Conservation (phyloP, 2,113 vertebrate genomes). For the Lucifuga dentata region DNA sequence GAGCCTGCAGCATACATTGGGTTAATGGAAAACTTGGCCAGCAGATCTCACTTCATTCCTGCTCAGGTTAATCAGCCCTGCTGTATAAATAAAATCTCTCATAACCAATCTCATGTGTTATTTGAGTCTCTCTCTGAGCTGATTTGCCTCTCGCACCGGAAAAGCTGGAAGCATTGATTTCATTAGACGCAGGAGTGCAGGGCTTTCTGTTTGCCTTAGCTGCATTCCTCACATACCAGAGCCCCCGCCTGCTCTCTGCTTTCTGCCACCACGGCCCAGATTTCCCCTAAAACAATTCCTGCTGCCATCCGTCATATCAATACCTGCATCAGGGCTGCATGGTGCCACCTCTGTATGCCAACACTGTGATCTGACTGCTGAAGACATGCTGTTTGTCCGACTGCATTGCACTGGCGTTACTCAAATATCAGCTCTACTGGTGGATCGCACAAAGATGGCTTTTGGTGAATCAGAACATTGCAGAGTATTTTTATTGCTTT, state of each 20-base stretch:
- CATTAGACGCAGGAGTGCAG: slow-evolving; percentile 80
- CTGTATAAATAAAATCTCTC: slow-evolving; percentile 14
- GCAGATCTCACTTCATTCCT: slow-evolving; percentile 14
- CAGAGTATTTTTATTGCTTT: neutral
- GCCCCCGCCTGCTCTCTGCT: slow-evolving; percentile 41
- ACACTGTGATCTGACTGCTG: neutral
- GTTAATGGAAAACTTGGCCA: neutral
- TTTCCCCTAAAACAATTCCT: slow-evolving; percentile 40
- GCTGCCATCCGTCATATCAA: slow-evolving; percentile 46
- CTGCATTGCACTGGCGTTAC: slow-evolving; percentile 16
- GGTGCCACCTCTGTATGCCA: neutral
- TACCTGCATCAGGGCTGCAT: slow-evolving; percentile 31
- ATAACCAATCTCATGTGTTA: slow-evolving; percentile 42
- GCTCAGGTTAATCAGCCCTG: slow-evolving; percentile 1
- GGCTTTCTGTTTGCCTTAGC: slow-evolving; percentile 83
- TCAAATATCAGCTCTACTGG: slow-evolving; percentile 38
- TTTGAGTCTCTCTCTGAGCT: slow-evolving; percentile 38
- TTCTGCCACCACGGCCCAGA: slow-evolving; percentile 37
- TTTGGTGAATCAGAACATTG: slow-evolving; percentile 26
- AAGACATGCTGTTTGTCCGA: slow-evolving; percentile 15
- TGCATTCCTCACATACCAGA: slow-evolving; percentile 82
- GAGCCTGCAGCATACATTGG: slow-evolving; percentile 39
- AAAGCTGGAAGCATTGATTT: slow-evolving; percentile 78
- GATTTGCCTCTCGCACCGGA: slow-evolving; percentile 69
- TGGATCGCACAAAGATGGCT: neutral